Conservation (phyloP, 2,888 invertebrate species). For the Dolichopus griseipennis region DNA sequence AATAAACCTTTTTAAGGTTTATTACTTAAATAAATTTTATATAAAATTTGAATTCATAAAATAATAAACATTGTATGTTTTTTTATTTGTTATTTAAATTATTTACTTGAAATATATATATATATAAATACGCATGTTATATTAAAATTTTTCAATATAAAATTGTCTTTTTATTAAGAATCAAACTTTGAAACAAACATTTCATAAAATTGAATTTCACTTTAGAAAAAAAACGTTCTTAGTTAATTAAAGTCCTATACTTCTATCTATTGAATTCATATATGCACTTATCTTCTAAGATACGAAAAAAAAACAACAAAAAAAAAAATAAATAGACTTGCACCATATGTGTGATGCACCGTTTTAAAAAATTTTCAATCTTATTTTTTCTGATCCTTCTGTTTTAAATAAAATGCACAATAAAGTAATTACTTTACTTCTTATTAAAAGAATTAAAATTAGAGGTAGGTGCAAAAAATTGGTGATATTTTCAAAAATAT, state of each 20-base stretch:
- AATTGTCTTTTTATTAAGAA: no score
- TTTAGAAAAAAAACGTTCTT: background rate
- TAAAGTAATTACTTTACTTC: background rate
- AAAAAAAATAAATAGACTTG: background rate
- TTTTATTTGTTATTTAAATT: no score
- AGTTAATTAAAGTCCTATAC: slow-evolving; percentile 2
- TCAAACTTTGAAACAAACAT: no score
- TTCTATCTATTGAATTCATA: background rate
- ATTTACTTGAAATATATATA: no score
- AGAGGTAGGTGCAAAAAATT: background rate
- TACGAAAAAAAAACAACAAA: background rate
- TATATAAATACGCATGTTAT: no score
- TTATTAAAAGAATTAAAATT: background rate
- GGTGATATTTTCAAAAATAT: no score
- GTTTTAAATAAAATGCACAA: background rate
- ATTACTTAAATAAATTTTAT: no score
- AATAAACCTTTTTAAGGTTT: no score
- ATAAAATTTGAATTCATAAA: no score
- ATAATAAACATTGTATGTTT: no score
- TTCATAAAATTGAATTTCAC: no score
- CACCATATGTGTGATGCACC: background rate
- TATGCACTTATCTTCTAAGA: background rate
- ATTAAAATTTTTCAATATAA: no score
- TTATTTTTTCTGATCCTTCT: background rate
- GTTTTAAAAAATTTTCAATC: background rate